These are phyloP conservation scores for Dufourea novaeangliae DNA, from an alignment of 1,140 invertebrate genomes.

Conservation along the genomic window DNA sequence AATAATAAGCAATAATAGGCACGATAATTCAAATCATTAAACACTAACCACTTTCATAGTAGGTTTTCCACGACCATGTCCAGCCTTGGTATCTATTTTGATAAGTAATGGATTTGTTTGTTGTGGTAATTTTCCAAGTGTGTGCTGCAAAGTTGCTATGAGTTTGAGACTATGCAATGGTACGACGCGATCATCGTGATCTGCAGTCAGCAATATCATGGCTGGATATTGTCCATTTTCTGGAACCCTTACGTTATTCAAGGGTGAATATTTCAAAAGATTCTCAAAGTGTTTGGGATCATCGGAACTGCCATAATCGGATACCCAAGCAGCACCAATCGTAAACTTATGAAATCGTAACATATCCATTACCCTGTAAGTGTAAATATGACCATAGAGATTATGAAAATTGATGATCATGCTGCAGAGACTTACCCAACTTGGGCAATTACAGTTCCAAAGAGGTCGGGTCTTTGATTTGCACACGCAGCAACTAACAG, in stretches of 20 bases:
- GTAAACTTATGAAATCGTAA: conserved; percentile 99
- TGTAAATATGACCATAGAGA: conserved; percentile 15
- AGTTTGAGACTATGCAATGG: conserved; percentile 98
- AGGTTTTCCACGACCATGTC: conserved; percentile 97
- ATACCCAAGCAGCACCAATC: conserved; percentile 97
- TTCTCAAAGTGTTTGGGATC: conserved; percentile 94
- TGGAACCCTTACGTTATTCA: conserved; percentile 94
- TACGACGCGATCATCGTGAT: conserved; percentile 99
- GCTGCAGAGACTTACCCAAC: conserved; percentile 88
- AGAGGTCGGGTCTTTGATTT: conserved; percentile 98
- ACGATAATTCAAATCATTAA: conserved; percentile 32
- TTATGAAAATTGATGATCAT: neutral
- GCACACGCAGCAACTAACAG: conserved; percentile 94
- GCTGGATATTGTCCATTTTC: conserved; percentile 92
- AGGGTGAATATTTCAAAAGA: conserved; percentile 95
- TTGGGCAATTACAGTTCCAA: conserved; percentile 94
- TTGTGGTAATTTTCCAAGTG: conserved; percentile 83
- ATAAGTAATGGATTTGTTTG: conserved; percentile 95
- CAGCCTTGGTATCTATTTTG: conserved; percentile 96
- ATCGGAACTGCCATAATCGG: conserved; percentile 97
- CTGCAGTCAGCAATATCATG: conserved; percentile 94
- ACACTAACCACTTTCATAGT: conserved; percentile 92
- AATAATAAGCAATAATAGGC: conserved; percentile 31
- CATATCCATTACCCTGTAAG: conserved; percentile 96
- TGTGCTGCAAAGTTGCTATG: conserved; percentile 94